Base-by-base conservation (phyloP, 2,113 vertebrate genomes). In the Saguinus imperator region DNA sequence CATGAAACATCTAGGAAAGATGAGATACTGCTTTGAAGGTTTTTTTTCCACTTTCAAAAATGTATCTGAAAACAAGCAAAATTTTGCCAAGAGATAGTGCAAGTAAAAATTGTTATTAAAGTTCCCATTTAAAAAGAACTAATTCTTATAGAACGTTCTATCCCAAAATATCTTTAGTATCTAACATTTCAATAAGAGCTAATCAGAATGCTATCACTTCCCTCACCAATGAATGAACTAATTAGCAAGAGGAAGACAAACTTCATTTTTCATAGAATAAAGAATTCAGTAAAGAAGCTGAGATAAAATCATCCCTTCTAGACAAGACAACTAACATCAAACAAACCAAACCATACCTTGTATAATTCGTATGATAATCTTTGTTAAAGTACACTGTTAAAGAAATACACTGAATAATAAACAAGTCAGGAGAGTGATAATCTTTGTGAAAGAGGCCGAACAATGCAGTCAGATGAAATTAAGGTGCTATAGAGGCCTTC, bases 1-100 rank as follows among this genome's bases (percentile, higher is more conserved):
- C 96, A 96, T 97, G 96, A 95, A 97, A 98, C 95, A 98, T 97
- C 95, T 97, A 89, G 18, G 27, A 94, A 73, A 94, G 27, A 96
- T 43, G 27, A 66, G 76, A 86, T 92, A 86, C 43, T 64, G 6
- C 0, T 14, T 43, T 72, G 29, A 83, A 57, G 55, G 79, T 12
- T 80, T 90, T 95, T 43, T 84, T 92, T 96, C 52, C 84, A 87
- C 35, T 89, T 97, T 82, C 48, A 94, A 96, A 97, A 89, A 84
- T 25, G 0, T 61, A 40, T 20, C 17, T 82, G 8, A 72, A 95
- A 94, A 84, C 1, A 87, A 75, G 76, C 57, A 2, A 82, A 37
- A 18, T 73, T 58, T 45, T 93, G 29, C 77, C 75, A 70, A 89
- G 40, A 77, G 6, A 57, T 14, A 81, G 21, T 82, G 1, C 70